Base-by-base conservation (phyloP, 2,888 invertebrate genomes). In the Pterostichus madidus region DNA sequence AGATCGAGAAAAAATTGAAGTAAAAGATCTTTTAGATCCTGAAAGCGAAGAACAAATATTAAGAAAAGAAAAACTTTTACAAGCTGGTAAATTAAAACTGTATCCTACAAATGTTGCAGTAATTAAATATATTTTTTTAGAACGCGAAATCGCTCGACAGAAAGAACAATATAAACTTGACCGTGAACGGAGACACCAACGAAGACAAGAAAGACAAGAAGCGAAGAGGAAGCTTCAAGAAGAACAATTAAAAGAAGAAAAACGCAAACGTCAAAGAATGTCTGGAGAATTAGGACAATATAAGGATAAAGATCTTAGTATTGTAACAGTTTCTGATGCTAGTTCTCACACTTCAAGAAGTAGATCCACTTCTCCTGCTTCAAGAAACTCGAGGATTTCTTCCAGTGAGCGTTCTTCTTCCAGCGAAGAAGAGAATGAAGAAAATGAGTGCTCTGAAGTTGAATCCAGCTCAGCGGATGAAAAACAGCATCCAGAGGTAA, bases 141-240 rank as follows among this genome's bases (percentile, higher is more conserved):
- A 95, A 87, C 91, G 95, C 39, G 95, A 96, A 90, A 95, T 94
- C 93, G 94, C 94, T 2, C 92, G 95, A 85, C 92, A 95, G 80
- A 96, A 96, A 89, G 94, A 96, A 88, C 93, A 93, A 78, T 95
- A 95, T 0, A 91, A 94, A 24, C 92, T 92, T 79, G 96, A 96
- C 87, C 89, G 96, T 13, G 95, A 95, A 88, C 94, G 95, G 0
- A 91, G 96, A 11, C 92, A 96, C 59, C 91, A 93, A 86, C 90
- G 93, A 53, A 49, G 82, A 84, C 81, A 88, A 85, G 88, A 89
- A 86, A 87, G 89, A 86, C 88, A 89, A 87, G 86, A 88, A 85
- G 86, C 89, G 4, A 89, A 90, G 85, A 85, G 89, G 4, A 88
- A 87, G 86, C 85, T 85, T 71, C 88, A 87, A 85, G 90, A 89